Evolutionary conservation across 2,113 vertebrate species (phyloP), one percentile per base, ranked within the genome.

Genomic region (Thunnus thynnus): DNA sequence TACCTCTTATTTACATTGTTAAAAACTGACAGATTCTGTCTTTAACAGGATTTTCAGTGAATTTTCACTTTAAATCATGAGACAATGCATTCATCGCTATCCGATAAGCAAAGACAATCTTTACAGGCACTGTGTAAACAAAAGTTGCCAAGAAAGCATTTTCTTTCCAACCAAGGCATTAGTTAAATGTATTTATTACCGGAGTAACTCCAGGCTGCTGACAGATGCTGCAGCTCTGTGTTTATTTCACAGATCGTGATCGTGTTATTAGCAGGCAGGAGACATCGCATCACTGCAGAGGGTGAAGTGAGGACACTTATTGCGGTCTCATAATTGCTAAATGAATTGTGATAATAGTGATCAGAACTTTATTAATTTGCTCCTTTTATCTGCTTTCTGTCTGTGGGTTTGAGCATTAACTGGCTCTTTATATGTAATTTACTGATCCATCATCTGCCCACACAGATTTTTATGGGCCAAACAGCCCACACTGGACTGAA

Each of bases 241-340:
- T 78, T 76, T 77, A 76, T 75, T 83, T 91, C 83, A 77, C 83
- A 41, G 36, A 89, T 80, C 56, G 74, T 77, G 11, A 55, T 50
- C 6, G 60, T 69, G 69, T 72, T 79, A 78, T 84, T 78, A 69
- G 50, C 78, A 66, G 56, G 48, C 50, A 51, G 44, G 16, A 76
- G 83, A 58, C 55, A 50, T 52, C 8, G 27, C 17, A 50, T 44
- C 27, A 2, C 52, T 46, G 12, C 54, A 27, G 65, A 18, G 58
- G 64, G 80, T 74, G 82, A 79, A 56, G 50, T 25, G 72, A 86
- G 82, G 79, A 76, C 82, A 22, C 8, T 0, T 20, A 47, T 30
- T 22, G 62, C 17, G 0, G 44, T 46, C 12, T 0, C 58, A 66
- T n/a, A 72, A 68, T 52, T 72, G 61, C 76, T 75, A 78, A 74